Base-by-base conservation (phyloP, 2,797 vertebrate species). In the Danio choprae region DNA sequence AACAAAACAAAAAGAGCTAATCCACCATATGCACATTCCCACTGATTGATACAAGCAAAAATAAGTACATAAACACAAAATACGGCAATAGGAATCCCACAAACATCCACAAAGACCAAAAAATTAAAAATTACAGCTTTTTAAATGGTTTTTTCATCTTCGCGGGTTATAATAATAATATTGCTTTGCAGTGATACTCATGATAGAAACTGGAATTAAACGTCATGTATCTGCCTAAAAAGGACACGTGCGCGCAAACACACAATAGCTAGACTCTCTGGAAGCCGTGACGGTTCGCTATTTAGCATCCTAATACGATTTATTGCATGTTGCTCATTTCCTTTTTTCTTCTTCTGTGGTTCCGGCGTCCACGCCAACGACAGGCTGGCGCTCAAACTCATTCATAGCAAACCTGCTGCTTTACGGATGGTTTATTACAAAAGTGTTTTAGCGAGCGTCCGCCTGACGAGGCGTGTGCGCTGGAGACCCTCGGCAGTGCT, bases 31-130 rank as follows among this genome's bases (percentile, higher is more conserved):
- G 97, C 96, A 98, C 96, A 94, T 94, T 95, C 96, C 96, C 96
- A 96, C 95, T 97, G 97, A 98, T 97, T 97, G 97, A 97, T 95
- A 97, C 95, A 94, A 96, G 96, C 93, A 92, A 93, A 84, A 84
- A 29, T 53, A 72, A 80, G 78, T 86, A 91, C 87, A 91, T 71
- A 91, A 77, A 92, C 84, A 91, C 85, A 80, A 85, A n/a, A 87
- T 87, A 87, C 84, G 59, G 63, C 87, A 86, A 87, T 70, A 90
- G 82, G 74, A 83, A 90, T 87, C 87, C 89, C 87, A 91, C 89
- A 83, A 74, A 89, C 89, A 83, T 87, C 84, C 90, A 89, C 89
- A 85, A 77, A 71, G 65, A 87, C 87, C 85, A 89, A 84, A 87
- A 89, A 58, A 50, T 38, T 72, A 86, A 92, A n/a, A n/a, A 89